These are phyloP conservation scores for Sitophilus oryzae DNA, from an alignment of 1,140 invertebrate species.

Conservation along the genomic window DNA sequence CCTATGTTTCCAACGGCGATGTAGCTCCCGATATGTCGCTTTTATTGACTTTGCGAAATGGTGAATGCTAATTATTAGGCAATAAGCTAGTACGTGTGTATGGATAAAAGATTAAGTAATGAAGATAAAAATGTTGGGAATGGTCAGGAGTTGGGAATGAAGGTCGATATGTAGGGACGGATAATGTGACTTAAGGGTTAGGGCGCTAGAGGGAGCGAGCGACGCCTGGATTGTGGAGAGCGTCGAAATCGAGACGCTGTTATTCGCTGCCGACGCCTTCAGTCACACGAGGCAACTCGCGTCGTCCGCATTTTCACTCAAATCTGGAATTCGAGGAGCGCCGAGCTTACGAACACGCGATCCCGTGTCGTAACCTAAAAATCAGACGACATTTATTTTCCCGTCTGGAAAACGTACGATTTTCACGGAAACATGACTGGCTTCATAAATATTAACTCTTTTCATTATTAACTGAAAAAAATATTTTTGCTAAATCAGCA, in stretches of 20 bases:
- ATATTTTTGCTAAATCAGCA: not conserved
- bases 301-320: not conserved
- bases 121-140: not conserved
- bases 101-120: constrained; percentile 5
- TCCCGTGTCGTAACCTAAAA: constrained; percentile 11
- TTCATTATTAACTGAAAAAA: not conserved
- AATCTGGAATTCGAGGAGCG: not conserved
- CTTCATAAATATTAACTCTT: not conserved
- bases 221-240: constrained; percentile 7
- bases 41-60: too few species aligned
- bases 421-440: not conserved
- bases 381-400: not conserved
- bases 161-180: not conserved
- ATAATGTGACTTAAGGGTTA: not conserved
- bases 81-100: too few species aligned
- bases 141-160: not conserved
- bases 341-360: constrained; percentile 8
- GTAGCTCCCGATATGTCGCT: too few species aligned
- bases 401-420: not conserved
- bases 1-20: too few species aligned
- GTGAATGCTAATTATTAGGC: too few species aligned
- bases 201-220: constrained; percentile 18
- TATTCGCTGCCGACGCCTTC: constrained; percentile 18
- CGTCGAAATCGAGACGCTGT: not conserved
- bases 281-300: constrained; percentile 18